Evolutionary conservation across 2,888 invertebrate genomes (phyloP).

Genomic region (Chrysomela aeneicollis): DNA sequence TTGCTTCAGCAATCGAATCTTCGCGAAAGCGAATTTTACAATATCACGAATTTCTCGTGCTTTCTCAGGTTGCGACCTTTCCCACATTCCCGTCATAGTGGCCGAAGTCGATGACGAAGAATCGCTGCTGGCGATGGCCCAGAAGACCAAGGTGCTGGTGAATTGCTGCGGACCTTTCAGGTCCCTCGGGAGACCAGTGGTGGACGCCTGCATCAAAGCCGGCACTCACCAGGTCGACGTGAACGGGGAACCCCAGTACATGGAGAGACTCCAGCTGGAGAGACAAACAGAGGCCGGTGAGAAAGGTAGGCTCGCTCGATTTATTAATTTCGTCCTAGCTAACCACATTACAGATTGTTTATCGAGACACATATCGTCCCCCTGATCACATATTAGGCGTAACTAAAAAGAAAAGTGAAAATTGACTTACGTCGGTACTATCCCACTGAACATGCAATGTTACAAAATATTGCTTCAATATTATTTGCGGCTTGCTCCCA

Average conservation of each 20-base stretch:
- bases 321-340: too few relatives aligned
- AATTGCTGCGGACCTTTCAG: conserved; percentile 92
- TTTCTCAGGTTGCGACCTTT: conserved; percentile 41
- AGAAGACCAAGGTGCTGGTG: conserved; percentile 78
- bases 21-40: not conserved
- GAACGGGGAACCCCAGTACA: conserved; percentile 84
- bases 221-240: conserved; percentile 91
- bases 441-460: too few relatives aligned
- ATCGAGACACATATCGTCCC: too few relatives aligned
- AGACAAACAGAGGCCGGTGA: conserved; percentile 79
- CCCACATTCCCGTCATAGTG: conserved; percentile 53
- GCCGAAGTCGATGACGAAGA: conserved; percentile 80
- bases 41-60: not conserved
- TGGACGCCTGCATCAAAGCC: conserved; percentile 81
- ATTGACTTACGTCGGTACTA: too few relatives aligned
- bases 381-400: too few relatives aligned
- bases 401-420: too few relatives aligned
- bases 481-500: too few relatives aligned
- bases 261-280: conserved; percentile 69
- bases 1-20: not conserved
- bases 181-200: conserved; percentile 88
- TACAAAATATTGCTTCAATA: too few relatives aligned
- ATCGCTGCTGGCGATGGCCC: conserved; percentile 83
- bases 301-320: too few relatives aligned
- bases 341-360: too few relatives aligned